A percentile compares a stretch with the other conserved stretches of the same genome.
These are phyloP conservation scores for Ferdinandea cuprea DNA, from an alignment of 2,888 invertebrate genomes.

Conservation along the genomic window DNA sequence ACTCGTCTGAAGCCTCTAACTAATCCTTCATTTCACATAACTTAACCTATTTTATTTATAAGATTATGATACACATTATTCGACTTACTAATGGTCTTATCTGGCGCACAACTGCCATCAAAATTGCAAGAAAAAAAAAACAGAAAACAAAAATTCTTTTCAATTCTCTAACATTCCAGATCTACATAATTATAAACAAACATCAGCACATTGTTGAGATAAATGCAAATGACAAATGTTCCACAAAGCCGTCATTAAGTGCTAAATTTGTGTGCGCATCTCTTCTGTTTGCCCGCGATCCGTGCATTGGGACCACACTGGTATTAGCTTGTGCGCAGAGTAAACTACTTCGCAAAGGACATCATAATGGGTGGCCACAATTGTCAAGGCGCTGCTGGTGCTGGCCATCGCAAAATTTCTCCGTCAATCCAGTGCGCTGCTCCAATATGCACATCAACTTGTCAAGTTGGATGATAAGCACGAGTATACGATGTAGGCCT, in stretches of 20 bases:
- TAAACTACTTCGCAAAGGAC: slow-evolving; percentile 51
- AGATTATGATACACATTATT: too few species aligned
- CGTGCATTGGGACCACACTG: slow-evolving; percentile 37
- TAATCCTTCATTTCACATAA: too few species aligned
- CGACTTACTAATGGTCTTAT: too few species aligned
- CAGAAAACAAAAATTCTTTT: not conserved
- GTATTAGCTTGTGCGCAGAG: slow-evolving; percentile 23
- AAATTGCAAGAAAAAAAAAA: too few species aligned
- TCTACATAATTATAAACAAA: not conserved
- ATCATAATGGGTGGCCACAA: slow-evolving; percentile 64
- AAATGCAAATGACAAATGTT: slow-evolving; percentile 42
- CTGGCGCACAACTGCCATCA: not conserved
- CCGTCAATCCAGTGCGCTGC: slow-evolving; percentile 5
- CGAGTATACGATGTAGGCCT: slow-evolving; percentile 25
- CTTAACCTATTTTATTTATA: too few species aligned
- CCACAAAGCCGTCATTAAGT: slow-evolving; percentile 39
- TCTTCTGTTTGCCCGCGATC: not conserved
- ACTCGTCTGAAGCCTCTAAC: too few species aligned
- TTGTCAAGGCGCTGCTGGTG: slow-evolving; percentile 51
- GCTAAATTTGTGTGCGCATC: slow-evolving; percentile 30
- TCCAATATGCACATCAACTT: slow-evolving; percentile 52
- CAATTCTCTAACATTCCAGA: not conserved
- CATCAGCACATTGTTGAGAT: slow-evolving; percentile 9
- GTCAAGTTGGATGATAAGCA: slow-evolving; percentile 63
- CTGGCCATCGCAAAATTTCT: slow-evolving; percentile 54